Conservation (phyloP, 2,797 vertebrate genomes). For the Dromococcyx pavoninus region DNA sequence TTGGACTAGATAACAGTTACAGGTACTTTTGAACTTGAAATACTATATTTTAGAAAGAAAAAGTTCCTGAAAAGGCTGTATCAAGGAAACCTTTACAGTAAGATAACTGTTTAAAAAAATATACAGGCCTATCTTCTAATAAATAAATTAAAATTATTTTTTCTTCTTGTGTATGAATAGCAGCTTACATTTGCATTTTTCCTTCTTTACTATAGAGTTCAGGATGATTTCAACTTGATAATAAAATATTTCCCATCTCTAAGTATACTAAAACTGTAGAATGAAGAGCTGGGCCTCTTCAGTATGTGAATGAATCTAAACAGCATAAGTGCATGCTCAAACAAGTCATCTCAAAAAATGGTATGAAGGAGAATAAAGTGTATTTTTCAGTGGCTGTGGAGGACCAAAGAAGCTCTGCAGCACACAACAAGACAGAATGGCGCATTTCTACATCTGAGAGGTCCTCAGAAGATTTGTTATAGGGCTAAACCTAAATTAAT, state of each 20-base stretch:
- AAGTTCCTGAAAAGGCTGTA: neutral
- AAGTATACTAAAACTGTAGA: neutral
- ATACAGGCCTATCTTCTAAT: neutral
- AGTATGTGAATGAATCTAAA: neutral
- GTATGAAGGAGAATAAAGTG: neutral
- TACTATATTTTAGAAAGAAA: neutral
- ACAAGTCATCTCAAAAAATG: neutral
- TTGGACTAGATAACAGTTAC: neutral
- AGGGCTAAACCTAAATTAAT: neutral
- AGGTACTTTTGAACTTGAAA: neutral
- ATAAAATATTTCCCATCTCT: neutral
- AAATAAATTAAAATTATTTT: neutral
- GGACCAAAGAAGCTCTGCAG: neutral
- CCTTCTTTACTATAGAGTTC: neutral
- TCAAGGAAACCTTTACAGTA: neutral
- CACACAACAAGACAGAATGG: neutral
- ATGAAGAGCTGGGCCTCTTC: neutral
- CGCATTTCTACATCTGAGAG: neutral
- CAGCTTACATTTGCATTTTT: neutral
- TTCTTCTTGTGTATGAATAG: neutral
- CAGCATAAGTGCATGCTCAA: accelerated
- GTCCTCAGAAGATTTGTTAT: neutral
- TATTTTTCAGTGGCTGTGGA: neutral
- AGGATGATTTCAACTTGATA: neutral
- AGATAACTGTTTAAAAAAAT: too few relatives aligned